A percentile compares a stretch with the other conserved stretches of the same genome.
phyloP scores from a whole-genome alignment of 2,113 vertebrate species.

The Pagrus major region DNA sequence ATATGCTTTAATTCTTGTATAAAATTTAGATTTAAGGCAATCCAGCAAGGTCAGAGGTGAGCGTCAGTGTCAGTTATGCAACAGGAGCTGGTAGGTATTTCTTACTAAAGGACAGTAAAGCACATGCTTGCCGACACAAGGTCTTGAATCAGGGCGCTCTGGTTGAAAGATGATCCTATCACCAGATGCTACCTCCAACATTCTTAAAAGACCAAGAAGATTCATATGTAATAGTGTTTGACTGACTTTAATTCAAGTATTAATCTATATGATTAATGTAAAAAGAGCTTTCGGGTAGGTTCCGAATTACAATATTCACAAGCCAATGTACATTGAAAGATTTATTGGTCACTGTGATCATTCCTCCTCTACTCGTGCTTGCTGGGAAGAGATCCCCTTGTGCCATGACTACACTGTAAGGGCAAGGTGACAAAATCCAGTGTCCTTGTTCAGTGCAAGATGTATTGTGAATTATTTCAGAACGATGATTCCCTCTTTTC shows the following conservation, averaged over 20 bases:
- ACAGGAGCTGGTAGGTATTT: slow-evolving; percentile 19
- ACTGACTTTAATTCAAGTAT: neutral
- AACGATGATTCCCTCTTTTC: neutral
- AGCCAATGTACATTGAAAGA: neutral
- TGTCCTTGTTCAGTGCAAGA: neutral
- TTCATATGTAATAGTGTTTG: neutral
- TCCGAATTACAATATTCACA: neutral
- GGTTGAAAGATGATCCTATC: slow-evolving; percentile 34
- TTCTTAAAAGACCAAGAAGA: slow-evolving; percentile 12
- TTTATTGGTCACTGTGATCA: neutral
- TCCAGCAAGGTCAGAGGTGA: slow-evolving; percentile 32
- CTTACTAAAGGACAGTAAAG: slow-evolving; percentile 26
- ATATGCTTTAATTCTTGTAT: neutral
- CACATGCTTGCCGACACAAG: slow-evolving; percentile 31
- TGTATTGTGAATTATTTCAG: neutral
- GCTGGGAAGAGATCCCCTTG: neutral
- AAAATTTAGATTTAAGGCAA: neutral
- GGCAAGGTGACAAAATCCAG: neutral
- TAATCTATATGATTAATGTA: neutral
- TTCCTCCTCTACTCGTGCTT: neutral
- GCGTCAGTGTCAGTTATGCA: slow-evolving; percentile 17
- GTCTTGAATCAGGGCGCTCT: slow-evolving; percentile 22
- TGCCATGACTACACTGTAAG: neutral
- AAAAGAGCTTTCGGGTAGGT: neutral
- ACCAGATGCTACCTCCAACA: neutral